Base-by-base conservation (phyloP, 2,113 vertebrate species). In the Labeo rohita region DNA sequence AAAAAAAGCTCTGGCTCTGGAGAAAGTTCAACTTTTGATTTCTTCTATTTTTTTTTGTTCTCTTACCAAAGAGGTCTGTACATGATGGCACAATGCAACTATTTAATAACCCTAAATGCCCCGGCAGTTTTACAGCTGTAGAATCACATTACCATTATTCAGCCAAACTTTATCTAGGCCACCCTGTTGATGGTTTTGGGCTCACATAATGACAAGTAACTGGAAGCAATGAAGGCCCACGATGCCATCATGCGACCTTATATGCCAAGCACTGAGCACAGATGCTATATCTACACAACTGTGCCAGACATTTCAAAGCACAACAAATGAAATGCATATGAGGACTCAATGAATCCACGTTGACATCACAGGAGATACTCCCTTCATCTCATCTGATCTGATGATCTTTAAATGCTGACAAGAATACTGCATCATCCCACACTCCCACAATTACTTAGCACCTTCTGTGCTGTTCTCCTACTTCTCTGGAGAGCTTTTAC, bases 261-360 rank as follows among this genome's bases (percentile, higher is more conserved):
- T 65, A 78, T 84, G 59, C 72, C 61, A 86, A 52, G 81, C 63
- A 89, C 45, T 83, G 85, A 63, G 59, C 73, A 49, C 78, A 90
- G 79, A 91, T 90, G 85, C 79, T 61, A 9, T 28, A 73, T 28
- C 13, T 2, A 63, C 73, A 76, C 21, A 77, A 36, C n/a, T 75
- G 13, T 28, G 6, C 5, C 28, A 63, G 21, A 23, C 47, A 66
- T 50, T 34, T 36, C 18, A 23, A 23, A 47, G 54, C 54, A 8
- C 49, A 18, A 73, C 76, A 85, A 87, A 86, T 88, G 39, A 83
- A 63, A 39, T 82, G 84, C 21, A 88, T 85, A 90, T 87, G 80
- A 21, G 45, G 4, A 39, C 39, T 21, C 28, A 15, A 2, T 61
- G 4, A 82, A 72, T 83, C 52, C 0, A 43, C 8, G 66, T 11